Conservation (phyloP, 2,888 invertebrate genomes). For the Brenthis daphne region DNA sequence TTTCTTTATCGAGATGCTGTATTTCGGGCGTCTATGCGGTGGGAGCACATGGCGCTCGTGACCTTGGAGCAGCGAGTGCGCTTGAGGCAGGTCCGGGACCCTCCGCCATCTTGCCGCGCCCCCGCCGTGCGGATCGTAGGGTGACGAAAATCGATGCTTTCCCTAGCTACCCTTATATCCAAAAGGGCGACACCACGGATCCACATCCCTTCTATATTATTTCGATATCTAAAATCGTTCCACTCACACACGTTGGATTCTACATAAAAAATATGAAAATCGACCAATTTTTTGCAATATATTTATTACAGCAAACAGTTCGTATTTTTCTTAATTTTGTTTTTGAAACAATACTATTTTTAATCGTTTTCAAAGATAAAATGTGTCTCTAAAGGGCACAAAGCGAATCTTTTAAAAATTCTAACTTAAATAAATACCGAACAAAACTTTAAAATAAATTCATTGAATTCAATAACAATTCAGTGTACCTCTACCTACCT, state of each 20-base stretch:
- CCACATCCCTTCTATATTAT: constrained; percentile 51
- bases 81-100: constrained; percentile 79
- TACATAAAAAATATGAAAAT: constrained; percentile 5
- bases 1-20: constrained; percentile 67
- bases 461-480: constrained; percentile 2
- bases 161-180: constrained; percentile 67
- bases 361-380: no score
- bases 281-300: not conserved
- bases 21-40: constrained; percentile 68
- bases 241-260: constrained; percentile 9
- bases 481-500: constrained; percentile 18
- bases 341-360: no score
- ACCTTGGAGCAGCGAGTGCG: constrained; percentile 68
- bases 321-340: no score
- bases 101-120: constrained; percentile 70
- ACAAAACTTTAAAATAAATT: not conserved
- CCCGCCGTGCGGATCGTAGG: constrained; percentile 54
- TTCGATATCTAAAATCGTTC: constrained; percentile 22
- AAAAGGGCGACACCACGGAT: constrained; percentile 66
- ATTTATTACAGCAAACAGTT: no score
- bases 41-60: constrained; percentile 67
- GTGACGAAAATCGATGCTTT: constrained; percentile 79
- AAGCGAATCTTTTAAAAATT: no score
- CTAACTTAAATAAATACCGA: no score
- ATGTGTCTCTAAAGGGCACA: no score